phyloP scores from a whole-genome alignment of 2,888 invertebrate genomes.

The Cheilosia impressa region DNA sequence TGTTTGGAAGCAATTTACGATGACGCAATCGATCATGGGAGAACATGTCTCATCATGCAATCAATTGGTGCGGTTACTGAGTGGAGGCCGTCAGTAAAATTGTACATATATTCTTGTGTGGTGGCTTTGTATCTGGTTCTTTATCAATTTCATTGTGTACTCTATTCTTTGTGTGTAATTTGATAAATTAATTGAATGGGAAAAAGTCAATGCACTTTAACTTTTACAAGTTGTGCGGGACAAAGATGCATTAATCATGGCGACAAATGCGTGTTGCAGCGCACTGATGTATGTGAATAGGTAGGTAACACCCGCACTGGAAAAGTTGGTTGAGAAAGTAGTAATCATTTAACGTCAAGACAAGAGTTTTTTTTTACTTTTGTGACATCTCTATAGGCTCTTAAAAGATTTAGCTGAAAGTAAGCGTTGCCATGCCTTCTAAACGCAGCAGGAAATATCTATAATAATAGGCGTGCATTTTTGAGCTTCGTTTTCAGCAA shows the following conservation, averaged over 20 bases:
- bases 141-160: constrained; percentile 48
- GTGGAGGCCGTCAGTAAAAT: background rate
- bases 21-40: constrained; percentile 71
- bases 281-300: background rate
- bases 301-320: background rate
- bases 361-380: no score
- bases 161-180: constrained; percentile 36
- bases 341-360: background rate
- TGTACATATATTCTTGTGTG: constrained; percentile 12
- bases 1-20: constrained; percentile 35
- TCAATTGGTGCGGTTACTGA: constrained; percentile 51
- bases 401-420: no score
- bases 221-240: background rate
- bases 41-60: constrained; percentile 55
- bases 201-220: constrained; percentile 53
- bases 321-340: background rate
- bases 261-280: background rate
- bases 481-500: no score
- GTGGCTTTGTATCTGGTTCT: constrained; percentile 39
- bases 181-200: constrained; percentile 50
- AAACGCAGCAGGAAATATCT: no score
- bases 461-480: no score
- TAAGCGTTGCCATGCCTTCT: no score
- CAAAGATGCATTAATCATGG: background rate
- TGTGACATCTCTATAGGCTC: no score